phyloP scores from a whole-genome alignment of 2,113 vertebrate genomes.

The Tenrec ecaudatus region DNA sequence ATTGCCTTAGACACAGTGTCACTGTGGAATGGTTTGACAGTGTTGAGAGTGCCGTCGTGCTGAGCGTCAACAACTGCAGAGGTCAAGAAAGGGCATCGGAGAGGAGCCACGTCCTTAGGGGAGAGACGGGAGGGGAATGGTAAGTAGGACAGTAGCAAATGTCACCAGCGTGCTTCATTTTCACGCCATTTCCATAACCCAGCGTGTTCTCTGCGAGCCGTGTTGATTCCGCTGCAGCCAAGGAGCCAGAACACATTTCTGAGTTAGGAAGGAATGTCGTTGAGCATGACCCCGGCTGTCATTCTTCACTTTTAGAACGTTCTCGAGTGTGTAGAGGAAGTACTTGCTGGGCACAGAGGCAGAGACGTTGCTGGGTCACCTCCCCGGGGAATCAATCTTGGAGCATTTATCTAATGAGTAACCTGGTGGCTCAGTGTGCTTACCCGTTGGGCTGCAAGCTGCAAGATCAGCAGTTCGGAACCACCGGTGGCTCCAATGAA shows the following conservation, averaged over 20 bases:
- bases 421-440: background rate
- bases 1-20: conserved; percentile 81
- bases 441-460: no score
- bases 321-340: background rate
- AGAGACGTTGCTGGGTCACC: background rate
- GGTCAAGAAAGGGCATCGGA: conserved; percentile 77
- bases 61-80: conserved; percentile 80
- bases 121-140: conserved; percentile 55
- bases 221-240: conserved; percentile 46
- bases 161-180: conserved; percentile 60
- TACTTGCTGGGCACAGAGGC: background rate
- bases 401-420: background rate
- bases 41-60: conserved; percentile 72
- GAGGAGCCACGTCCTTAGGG: conserved; percentile 55
- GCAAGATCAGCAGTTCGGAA: no score
- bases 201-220: conserved; percentile 22
- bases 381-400: background rate
- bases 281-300: background rate
- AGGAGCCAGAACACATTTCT: conserved; percentile 48
- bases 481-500: no score
- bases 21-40: conserved; percentile 81
- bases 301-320: background rate
- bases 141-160: conserved; percentile 72
- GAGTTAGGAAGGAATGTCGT: conserved; percentile 42
- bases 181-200: conserved; percentile 51